phyloP scores from a whole-genome alignment of 2,888 invertebrate genomes.

The Limenitis camilla region DNA sequence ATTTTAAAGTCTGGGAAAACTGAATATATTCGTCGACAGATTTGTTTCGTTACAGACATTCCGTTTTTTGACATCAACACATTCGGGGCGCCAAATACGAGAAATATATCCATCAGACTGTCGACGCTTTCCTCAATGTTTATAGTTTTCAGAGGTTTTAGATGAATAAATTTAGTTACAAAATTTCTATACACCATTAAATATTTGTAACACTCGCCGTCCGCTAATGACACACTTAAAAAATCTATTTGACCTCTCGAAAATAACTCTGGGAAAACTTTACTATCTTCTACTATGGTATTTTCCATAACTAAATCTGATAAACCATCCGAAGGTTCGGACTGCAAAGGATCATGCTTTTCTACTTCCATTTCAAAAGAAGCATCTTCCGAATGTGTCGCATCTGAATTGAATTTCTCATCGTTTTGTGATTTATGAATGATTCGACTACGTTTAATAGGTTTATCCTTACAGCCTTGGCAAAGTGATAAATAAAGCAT shows the following conservation, averaged over 20 bases:
- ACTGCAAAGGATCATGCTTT: conserved; percentile 12
- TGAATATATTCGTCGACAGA: conserved; percentile 38
- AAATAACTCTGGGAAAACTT: conserved; percentile 37
- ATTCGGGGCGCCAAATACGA: conserved; percentile 48
- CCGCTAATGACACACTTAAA: conserved; percentile 37
- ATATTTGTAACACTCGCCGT: conserved; percentile 40
- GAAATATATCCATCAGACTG: conserved; percentile 41
- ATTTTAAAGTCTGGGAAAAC: conserved; percentile 38
- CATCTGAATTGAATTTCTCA: background rate
- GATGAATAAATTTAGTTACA: conserved; percentile 40
- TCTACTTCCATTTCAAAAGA: conserved; percentile 4
- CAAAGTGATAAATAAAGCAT: conserved; percentile 42
- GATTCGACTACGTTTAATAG: conserved; percentile 4
- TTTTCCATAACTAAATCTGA: conserved; percentile 7
- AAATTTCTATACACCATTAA: conserved; percentile 45
- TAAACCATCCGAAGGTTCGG: conserved; percentile 1
- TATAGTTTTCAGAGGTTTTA: conserved; percentile 40
- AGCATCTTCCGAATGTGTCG: conserved; percentile 10
- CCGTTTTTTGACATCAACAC: conserved; percentile 51
- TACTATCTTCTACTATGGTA: conserved; percentile 9
- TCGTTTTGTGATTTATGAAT: background rate
- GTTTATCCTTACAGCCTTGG: conserved; percentile 36
- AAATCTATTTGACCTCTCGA: conserved; percentile 47
- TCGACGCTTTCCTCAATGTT: conserved; percentile 39
- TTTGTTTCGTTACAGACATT: conserved; percentile 35